Percentiles rank a stretch among this genome's conserved stretches.
These are phyloP conservation scores for Drosophila nr. medialis DNA, from an alignment of 2,888 invertebrate species.

Conservation along the genomic window DNA sequence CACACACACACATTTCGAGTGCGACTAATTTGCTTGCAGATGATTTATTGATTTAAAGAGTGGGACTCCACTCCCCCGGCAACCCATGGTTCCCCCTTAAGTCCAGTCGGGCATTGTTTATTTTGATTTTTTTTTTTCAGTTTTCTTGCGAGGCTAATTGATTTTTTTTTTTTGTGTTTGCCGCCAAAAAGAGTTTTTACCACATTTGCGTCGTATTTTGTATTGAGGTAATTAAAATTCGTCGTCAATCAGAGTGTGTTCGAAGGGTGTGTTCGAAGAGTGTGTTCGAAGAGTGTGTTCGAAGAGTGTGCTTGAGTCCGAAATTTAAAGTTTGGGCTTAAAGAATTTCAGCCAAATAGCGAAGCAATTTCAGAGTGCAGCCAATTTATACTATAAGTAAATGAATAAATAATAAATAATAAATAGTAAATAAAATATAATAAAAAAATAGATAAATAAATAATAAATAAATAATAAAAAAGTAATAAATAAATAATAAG, in stretches of 20 bases:
- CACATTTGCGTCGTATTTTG: constrained; percentile 18
- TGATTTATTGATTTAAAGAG: constrained; percentile 80
- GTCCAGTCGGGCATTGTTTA: constrained; percentile 59
- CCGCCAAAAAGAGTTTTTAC: constrained; percentile 62
- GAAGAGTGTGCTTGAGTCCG: constrained; percentile 18
- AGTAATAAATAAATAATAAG: too few relatives aligned
- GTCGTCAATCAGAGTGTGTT: constrained; percentile 55
- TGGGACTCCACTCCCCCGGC: background rate
- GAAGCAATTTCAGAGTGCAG: background rate
- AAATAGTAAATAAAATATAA: too few relatives aligned
- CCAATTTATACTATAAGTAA: too few relatives aligned
- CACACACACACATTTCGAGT: constrained; percentile 25
- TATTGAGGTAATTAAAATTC: constrained; percentile 60
- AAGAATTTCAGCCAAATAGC: background rate
- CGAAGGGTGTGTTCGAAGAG: constrained; percentile 38
- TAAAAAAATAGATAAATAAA: too few relatives aligned
- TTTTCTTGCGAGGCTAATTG: constrained; percentile 60
- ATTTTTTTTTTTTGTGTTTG: constrained; percentile 48
- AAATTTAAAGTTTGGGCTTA: constrained; percentile 1
- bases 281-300: constrained; percentile 39
- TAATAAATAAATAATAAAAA: too few relatives aligned
- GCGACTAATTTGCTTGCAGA: constrained; percentile 80
- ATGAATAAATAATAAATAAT: background rate
- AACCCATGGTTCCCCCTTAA: background rate
- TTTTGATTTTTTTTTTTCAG: constrained; percentile 58